Evolutionary conservation across 2,113 vertebrate genomes (phyloP).

Genomic region (Mixornis gularis): DNA sequence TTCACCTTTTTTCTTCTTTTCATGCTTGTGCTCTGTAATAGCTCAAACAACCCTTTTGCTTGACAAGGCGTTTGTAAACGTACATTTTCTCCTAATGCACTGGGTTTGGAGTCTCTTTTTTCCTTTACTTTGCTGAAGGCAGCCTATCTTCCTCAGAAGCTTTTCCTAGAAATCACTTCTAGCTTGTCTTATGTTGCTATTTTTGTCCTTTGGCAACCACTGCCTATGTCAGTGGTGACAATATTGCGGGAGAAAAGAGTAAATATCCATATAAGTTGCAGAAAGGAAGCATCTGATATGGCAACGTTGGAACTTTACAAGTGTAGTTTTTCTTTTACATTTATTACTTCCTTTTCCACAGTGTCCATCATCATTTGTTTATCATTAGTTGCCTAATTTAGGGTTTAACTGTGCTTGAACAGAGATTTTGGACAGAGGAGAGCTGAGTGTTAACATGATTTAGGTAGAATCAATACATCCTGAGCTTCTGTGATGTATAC

Average conservation of each 20-base stretch:
- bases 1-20: neutral
- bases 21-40: neutral
- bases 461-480: neutral
- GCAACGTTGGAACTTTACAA: neutral
- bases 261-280: neutral
- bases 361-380: conserved; percentile 11
- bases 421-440: neutral
- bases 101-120: neutral
- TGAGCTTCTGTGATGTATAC: neutral
- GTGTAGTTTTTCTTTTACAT: neutral
- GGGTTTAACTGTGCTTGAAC: neutral
- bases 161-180: neutral
- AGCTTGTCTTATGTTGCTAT: neutral
- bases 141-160: neutral
- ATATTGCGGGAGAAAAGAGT: neutral
- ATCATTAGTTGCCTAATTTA: conserved; percentile 5
- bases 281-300: neutral
- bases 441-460: neutral
- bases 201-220: neutral
- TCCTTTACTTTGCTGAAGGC: neutral
- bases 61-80: neutral
- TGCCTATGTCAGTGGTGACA: neutral
- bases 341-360: neutral
- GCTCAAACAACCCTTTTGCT: neutral
- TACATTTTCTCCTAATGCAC: neutral